Evolutionary conservation across 2,888 invertebrate species (phyloP), one percentile per base, ranked within the genome.

Genomic region (Leptopilina drosophilae): DNA sequence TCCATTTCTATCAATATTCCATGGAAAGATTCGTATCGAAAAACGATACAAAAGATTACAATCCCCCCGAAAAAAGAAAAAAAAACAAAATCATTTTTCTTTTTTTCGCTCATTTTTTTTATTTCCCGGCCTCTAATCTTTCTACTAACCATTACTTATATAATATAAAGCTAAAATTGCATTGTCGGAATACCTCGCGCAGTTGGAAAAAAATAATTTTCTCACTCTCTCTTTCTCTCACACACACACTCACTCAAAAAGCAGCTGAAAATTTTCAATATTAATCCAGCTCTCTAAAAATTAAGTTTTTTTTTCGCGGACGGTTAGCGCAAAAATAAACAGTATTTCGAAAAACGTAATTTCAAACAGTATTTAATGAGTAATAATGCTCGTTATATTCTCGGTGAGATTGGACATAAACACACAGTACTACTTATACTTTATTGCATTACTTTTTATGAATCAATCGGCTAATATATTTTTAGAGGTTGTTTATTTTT

Each of bases 401-500:
- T 89, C 90, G 73, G 90, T 91, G 91, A 91, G 88, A 90, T 90
- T 91, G 90, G 91, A 91, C 91, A 91, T 91, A 91, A 91, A 91
- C 91, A 91, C 91, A 91, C 91, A 91, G 89, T 91, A 91, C 91
- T 91, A 91, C 90, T 89, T 90, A 89, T 91, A 90, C 86, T 89
- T 87, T 90, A 91, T 91, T 91, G 91, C 91, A 91, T 90, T 91
- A 91, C 53, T 91, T 91, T 14, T 59, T 90, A 91, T 90, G 89
- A 91, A 91, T 91, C 90, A 91, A 91, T 91, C 89, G 89, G 90
- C 91, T 91, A 91, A 91, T 90, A 88, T 91, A 90, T 62, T 62
- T 62, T 20, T 8, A 62, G 62, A 20, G 59, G 59, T 59, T 42
- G 15, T 20, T 62, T 62, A 20, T 62, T 62, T 62, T 20, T 62